Evolutionary conservation across 2,113 vertebrate genomes (phyloP), one percentile per base, ranked within the genome.

Genomic region (Varanus komodoensis): DNA sequence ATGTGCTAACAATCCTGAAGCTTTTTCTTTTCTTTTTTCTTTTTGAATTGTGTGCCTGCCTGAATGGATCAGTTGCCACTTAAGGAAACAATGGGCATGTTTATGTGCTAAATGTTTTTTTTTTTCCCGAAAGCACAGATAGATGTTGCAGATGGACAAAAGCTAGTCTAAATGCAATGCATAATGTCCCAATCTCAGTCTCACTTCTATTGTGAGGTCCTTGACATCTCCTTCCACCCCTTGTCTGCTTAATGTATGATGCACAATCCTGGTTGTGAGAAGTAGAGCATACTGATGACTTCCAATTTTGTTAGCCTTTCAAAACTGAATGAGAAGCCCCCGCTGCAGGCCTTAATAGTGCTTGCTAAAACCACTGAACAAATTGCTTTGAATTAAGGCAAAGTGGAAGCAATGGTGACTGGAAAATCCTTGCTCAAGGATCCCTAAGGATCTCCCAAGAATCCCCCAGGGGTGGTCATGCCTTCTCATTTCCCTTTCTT

Each of bases 61-160:
- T 94, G 19, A 95, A 95, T 95, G 95, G 83, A 27, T 77, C 94
- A 61, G 73, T 95, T 93, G 50, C 94, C 96, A 94, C 75, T 89
- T 12, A 74, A 89, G 75, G 1, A 4, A 14, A n/a, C 15, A 27
- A 82, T 5, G 1, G 86, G 71, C 74, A 79, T 75, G 67, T 95
- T 93, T 95, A 6, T 85, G 80, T 93, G 68, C 84, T 93, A 79
- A 75, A 19, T 89, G 94, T 91, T 93, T 93, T 0, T 0, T 83
- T 94, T 75, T 54, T 44, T 44, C 38, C n/a, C n/a, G 83, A 89
- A 95, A 77, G 71, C 89, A 23, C 82, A 87, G 89, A 92, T 89
- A 94, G 89, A 84, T 52, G 82, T 86, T 94, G 94, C 34, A 90
- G 68, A 92, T 74, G 79, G 79, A 92, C 87, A 92, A 61, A 74